Evolutionary conservation across 2,797 vertebrate species (phyloP).

Genomic region (Smutsia temminckii): DNA sequence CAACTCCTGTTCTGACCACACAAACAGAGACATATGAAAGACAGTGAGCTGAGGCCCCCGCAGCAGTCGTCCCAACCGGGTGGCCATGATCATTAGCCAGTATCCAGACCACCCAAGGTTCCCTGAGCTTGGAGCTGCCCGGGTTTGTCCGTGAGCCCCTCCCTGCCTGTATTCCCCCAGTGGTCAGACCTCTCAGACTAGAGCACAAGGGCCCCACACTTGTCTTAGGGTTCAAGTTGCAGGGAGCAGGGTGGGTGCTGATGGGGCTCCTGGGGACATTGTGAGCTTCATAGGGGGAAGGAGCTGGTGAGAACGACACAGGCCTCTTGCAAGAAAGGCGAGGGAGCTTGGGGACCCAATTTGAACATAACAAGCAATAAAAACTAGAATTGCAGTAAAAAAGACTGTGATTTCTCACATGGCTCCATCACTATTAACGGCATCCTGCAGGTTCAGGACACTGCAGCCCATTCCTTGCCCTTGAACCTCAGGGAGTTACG

Average conservation of each 20-base stretch:
- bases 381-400: background rate
- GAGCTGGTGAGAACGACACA: background rate
- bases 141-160: rapidly evolving
- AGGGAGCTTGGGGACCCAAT: background rate
- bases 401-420: background rate
- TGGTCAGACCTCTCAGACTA: background rate
- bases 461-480: background rate
- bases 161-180: rapidly evolving
- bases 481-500: background rate
- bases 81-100: background rate
- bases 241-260: background rate
- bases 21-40: background rate
- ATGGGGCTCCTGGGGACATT: background rate
- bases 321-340: background rate
- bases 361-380: background rate
- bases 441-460: background rate
- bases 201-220: background rate
- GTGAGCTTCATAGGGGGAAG: background rate
- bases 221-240: background rate
- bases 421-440: background rate
- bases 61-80: background rate
- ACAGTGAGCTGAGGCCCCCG: background rate
- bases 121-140: background rate
- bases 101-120: background rate
- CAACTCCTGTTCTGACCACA: background rate